Percentiles rank a stretch among this genome's conserved stretches.
phyloP scores from a whole-genome alignment of 2,797 vertebrate genomes.

The Babyrousa celebensis region DNA sequence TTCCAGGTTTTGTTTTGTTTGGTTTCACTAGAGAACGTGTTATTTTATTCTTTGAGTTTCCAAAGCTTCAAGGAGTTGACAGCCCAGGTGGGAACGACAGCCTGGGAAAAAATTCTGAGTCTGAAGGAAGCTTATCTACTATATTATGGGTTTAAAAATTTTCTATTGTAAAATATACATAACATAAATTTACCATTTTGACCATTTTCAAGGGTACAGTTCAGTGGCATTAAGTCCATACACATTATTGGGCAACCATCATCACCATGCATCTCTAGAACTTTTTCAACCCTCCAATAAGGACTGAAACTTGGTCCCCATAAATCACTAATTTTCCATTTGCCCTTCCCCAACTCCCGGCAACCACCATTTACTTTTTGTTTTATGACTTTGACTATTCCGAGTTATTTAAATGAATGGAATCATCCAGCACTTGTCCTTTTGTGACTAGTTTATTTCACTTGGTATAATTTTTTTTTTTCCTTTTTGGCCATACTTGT shows the following conservation, averaged over 20 bases:
- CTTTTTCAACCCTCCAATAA: too few relatives aligned
- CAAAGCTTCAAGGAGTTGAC: neutral
- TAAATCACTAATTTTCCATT: neutral
- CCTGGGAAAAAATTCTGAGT: neutral
- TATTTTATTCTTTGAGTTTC: neutral
- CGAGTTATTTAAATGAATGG: too few relatives aligned
- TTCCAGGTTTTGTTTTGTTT: neutral
- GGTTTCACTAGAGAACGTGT: neutral
- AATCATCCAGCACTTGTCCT: too few relatives aligned
- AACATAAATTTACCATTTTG: neutral
- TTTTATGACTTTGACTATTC: neutral
- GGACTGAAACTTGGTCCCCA: neutral
- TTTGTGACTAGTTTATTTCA: too few relatives aligned
- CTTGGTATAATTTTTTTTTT: too few relatives aligned
- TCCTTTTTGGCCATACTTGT: too few relatives aligned
- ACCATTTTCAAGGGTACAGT: neutral
- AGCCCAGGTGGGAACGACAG: neutral
- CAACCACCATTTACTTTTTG: neutral
- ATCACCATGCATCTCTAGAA: neutral
- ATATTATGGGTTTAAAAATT: neutral
- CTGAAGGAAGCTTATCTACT: neutral
- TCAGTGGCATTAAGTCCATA: neutral
- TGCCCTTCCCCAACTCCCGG: neutral
- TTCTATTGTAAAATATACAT: neutral
- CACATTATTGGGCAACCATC: accelerated